Evolutionary conservation across 2,113 vertebrate genomes (phyloP).

Genomic region (Platichthys stellatus): DNA sequence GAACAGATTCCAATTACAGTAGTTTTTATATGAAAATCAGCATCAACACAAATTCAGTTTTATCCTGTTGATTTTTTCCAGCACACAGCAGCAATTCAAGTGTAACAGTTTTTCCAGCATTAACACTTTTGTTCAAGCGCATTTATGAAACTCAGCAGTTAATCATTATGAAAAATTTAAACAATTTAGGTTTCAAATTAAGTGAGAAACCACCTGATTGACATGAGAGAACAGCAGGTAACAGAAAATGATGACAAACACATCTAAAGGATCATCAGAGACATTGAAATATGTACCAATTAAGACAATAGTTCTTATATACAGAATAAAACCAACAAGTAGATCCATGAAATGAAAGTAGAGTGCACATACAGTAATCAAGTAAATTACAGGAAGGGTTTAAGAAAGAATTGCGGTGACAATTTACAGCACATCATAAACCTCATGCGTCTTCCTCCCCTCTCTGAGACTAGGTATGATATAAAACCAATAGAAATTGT

Average conservation of each 20-base stretch:
- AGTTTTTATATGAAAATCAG: conserved; percentile 9
- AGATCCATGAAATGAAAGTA: conserved; percentile 35
- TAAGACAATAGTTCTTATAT: conserved; percentile 27
- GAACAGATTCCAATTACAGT: background rate
- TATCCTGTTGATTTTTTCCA: conserved; percentile 21
- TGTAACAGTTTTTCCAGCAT: conserved; percentile 77
- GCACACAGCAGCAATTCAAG: conserved; percentile 61
- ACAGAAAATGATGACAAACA: conserved; percentile 18
- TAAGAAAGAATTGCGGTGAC: background rate
- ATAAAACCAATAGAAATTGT: background rate
- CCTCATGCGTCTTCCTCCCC: background rate
- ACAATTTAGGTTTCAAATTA: conserved; percentile 32
- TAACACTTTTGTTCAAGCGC: conserved; percentile 34
- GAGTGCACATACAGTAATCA: conserved; percentile 25
- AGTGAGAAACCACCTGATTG: conserved; percentile 32
- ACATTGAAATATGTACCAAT: conserved; percentile 53
- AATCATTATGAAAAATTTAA: conserved; percentile 30
- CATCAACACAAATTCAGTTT: conserved; percentile 18
- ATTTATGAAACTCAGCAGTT: conserved; percentile 14
- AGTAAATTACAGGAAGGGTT: background rate
- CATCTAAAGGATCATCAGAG: background rate
- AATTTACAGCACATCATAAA: background rate
- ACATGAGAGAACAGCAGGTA: conserved; percentile 13
- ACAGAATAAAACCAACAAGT: conserved; percentile 37
- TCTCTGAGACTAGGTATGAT: background rate